Evolutionary conservation across 2,113 vertebrate genomes (phyloP).

Genomic region (Vidua chalybeata): DNA sequence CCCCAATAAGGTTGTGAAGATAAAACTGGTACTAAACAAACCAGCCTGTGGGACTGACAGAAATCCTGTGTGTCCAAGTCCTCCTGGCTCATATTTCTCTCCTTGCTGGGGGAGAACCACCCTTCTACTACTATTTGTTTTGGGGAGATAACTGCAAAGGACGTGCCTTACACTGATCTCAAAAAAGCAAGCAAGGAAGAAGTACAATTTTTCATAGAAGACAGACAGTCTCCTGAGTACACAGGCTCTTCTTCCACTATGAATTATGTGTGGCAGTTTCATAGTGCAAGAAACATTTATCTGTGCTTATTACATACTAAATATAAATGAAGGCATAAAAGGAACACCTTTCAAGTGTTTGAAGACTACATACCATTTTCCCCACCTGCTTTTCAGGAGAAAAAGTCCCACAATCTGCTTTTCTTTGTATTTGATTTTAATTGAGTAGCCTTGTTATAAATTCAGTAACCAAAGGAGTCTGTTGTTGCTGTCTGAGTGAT

Average conservation of each 20-base stretch:
- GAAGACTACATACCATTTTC: background rate
- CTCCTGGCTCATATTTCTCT: background rate
- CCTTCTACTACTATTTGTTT: background rate
- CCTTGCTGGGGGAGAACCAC: background rate
- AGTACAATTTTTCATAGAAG: background rate
- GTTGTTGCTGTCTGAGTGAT: background rate
- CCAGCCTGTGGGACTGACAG: background rate
- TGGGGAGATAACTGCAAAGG: background rate
- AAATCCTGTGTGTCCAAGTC: background rate
- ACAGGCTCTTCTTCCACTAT: background rate
- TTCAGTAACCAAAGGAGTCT: background rate
- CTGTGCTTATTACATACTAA: background rate
- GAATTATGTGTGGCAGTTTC: background rate
- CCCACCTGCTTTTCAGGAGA: background rate
- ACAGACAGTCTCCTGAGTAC: background rate
- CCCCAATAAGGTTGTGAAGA: background rate
- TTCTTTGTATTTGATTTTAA: background rate
- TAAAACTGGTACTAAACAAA: background rate
- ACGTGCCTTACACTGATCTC: background rate
- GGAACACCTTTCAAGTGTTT: background rate
- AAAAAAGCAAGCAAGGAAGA: background rate
- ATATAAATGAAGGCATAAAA: background rate
- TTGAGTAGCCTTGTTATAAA: background rate
- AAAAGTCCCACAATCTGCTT: background rate
- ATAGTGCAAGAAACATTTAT: background rate